Evolutionary conservation across 2,888 invertebrate genomes (phyloP), one percentile per base, ranked within the genome.

Genomic region (Noctua comes): DNA sequence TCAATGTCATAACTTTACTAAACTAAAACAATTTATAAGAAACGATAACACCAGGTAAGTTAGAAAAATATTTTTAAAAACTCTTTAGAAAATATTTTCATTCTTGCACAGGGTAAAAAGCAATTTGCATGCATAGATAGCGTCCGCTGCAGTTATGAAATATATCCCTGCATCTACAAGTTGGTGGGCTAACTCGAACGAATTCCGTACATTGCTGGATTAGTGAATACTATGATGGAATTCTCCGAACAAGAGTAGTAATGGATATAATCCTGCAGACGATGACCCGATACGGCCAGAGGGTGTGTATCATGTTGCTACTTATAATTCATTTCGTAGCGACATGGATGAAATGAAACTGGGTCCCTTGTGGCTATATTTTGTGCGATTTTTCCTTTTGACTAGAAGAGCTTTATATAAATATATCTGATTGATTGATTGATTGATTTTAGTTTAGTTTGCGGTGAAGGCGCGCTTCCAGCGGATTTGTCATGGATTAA

Each of bases 101-200:
- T 82, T 82, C 77, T 76, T 76, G 74, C 78, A 68, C 76, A 79
- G 83, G 84, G 88, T 87, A 82, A 80, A 88, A 84, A 59, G 68
- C 76, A 83, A 89, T 90, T 90, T 88, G 88, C 91, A 89, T 91
- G 70, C 83, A 83, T 77, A 91, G 90, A 91, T 90, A 90, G 87
- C 72, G 85, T 82, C 82, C 80, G 86, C 83, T 87, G 88, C 88
- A 87, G 87, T 84, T 88, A 83, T 89, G 86, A 88, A 86, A 88
- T 86, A 84, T 85, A 87, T 82, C 80, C 77, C 64, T 73, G 70
- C 64, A 81, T 68, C 73, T 80, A 70, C 66, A 70, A 71, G 77
- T 76, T 77, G 31, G 57, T 36, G 51, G 70, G 73, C 64, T 57
- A 81, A 71, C 48, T 40, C 54, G 57, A 71, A 77, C 10, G 21